A percentile compares a stretch with the other conserved stretches of the same genome.
Conservation (phyloP, 1,140 invertebrate species). For the Daktulosphaira vitifoliae region DNA sequence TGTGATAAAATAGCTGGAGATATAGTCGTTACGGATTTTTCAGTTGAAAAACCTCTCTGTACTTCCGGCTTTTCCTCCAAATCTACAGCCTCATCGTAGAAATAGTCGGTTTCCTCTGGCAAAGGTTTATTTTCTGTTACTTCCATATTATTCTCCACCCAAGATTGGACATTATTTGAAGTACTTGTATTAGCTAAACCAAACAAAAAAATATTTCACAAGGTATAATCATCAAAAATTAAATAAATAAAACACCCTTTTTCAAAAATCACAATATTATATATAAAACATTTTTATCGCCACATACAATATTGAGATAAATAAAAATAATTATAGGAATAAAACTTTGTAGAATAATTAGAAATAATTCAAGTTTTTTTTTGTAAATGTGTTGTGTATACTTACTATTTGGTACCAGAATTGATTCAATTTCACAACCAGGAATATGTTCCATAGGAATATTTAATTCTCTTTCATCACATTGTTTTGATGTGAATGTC, state of each 20-base stretch:
- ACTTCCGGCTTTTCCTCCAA: constrained; percentile 47
- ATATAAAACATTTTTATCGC: no score
- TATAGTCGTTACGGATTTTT: constrained; percentile 30
- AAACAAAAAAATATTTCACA: no score
- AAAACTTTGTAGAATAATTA: no score
- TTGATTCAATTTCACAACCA: constrained; percentile 52
- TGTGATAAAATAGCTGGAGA: constrained; percentile 42
- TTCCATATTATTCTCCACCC: constrained; percentile 3
- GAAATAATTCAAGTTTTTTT: no score
- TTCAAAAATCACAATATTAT: no score
- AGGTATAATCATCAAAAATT: not conserved
- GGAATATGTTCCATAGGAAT: constrained; percentile 42
- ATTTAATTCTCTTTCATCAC: constrained; percentile 48
- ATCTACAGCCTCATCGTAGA: constrained; percentile 71
- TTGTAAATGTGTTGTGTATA: no score
- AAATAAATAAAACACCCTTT: no score
- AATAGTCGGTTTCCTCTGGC: constrained; percentile 64
- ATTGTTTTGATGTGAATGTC: constrained; percentile 58
- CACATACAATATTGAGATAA: no score
- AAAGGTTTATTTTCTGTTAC: constrained; percentile 45
- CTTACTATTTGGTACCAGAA: constrained; percentile 37
- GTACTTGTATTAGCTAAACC: constrained; percentile 3
- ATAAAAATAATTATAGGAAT: no score
- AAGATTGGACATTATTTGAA: constrained; percentile 7
- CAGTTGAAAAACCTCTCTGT: constrained; percentile 37